Percentiles rank a stretch among this genome's conserved stretches.
Evolutionary conservation across 2,797 vertebrate species (phyloP).

Genomic region (Melopsittacus undulatus): DNA sequence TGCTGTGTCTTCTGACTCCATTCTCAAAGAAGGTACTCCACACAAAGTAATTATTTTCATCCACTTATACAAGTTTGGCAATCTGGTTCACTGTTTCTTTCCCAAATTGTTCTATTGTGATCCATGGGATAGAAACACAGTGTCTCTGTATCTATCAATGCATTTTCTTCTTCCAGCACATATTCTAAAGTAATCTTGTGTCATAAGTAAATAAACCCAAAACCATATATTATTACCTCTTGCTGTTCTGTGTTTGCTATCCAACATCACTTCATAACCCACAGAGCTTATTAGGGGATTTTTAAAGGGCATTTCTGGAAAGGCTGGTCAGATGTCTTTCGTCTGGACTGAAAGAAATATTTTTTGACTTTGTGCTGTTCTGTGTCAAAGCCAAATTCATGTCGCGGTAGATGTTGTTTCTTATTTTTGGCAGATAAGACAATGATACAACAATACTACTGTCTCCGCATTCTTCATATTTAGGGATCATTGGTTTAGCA

Average conservation of each 20-base stretch:
- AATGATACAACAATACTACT: background rate
- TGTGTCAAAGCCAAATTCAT: background rate
- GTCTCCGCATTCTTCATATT: background rate
- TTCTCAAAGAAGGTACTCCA: background rate
- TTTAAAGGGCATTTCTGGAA: constrained; percentile 36
- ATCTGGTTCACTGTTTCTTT: background rate
- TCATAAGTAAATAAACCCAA: background rate
- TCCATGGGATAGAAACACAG: background rate
- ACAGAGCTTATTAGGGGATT: constrained; percentile 6
- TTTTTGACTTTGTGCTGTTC: background rate
- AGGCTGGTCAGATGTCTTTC: constrained; percentile 2
- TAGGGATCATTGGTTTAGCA: background rate
- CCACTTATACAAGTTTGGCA: background rate
- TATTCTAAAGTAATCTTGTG: background rate
- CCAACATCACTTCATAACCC: constrained; percentile 20
- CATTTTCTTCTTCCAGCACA: background rate
- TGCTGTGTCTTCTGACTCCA: background rate
- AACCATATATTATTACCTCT: background rate
- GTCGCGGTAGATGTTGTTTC: background rate
- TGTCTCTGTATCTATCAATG: background rate
- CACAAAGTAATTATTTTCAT: background rate
- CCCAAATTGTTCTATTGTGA: background rate
- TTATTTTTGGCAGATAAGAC: background rate
- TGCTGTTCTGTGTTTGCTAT: background rate
- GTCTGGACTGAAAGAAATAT: background rate